Percentiles rank a stretch among this genome's conserved stretches.
Evolutionary conservation across 2,888 invertebrate species (phyloP).

Genomic region (Pimpla rufipes): DNA sequence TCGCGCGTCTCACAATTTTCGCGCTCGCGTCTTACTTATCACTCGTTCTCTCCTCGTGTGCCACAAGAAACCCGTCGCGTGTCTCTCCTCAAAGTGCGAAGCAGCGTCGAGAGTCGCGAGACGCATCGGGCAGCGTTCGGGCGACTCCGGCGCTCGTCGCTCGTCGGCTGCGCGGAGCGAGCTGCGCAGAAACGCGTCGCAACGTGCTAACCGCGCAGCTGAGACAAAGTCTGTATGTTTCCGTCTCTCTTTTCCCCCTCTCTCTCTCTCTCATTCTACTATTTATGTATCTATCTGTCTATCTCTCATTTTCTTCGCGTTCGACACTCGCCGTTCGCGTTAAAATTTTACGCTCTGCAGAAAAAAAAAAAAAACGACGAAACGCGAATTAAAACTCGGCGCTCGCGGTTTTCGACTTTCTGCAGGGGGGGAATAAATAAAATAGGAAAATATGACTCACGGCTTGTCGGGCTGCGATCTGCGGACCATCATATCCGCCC

Average conservation of each 20-base stretch:
- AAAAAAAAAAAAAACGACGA: background rate
- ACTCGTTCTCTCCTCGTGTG: background rate
- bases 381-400: background rate
- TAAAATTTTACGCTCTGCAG: background rate
- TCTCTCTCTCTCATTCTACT: no score
- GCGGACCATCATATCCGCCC: conserved; percentile 92
- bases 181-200: conserved; percentile 10
- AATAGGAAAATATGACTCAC: conserved; percentile 87
- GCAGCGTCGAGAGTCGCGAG: background rate
- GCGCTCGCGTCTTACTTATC: background rate
- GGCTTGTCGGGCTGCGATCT: conserved; percentile 94
- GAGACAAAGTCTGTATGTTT: background rate
- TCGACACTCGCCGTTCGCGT: background rate
- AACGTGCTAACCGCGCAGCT: conserved; percentile 23
- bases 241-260: background rate
- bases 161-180: conserved; percentile 21
- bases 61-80: background rate
- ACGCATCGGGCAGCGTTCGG: background rate
- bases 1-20: background rate
- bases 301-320: no score
- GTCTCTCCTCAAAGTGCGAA: no score
- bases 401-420: no score
- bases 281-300: no score
- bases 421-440: no score
- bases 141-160: background rate